Base-by-base conservation (phyloP, 2,888 invertebrate genomes). In the Lutraria lutraria region DNA sequence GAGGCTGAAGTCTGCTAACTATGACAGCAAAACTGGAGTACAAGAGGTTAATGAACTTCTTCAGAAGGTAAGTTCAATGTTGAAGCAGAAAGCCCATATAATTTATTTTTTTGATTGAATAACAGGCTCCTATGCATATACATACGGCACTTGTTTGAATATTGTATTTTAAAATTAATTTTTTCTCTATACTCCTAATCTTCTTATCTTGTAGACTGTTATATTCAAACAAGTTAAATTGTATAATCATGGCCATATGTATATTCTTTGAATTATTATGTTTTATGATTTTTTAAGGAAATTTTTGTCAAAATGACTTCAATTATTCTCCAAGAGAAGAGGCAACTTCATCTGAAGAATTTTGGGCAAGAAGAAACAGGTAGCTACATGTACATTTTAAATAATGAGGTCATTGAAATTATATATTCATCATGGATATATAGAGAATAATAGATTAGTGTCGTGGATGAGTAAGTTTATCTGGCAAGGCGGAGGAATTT, bases 301-400 rank as follows among this genome's bases (percentile, higher is more conserved):
- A 91, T 89, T 54, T 52, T 72, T 79, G 86, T 86, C 52, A 34
- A 88, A 15, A 88, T 89, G 43, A 81, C 53, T 31, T n/a, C 79
- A 13, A 83, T 80, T 31, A 76, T 88, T n/a, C 29, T 76, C 2
- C 76, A 82, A 60, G 91, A 91, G 21, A 80, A 86, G 31, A 84
- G 76, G 54, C 52, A 72, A 34, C 31, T 81, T 21, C 86, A 86
- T 60, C 63, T 86, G 31, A 88, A 89, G 54, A 89, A 89, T 60
- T 86, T 91, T 10, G 34, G 91, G 91, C 60, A 63, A 84, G 29
- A 53, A 60, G 84, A 92, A 52, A 85, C 85, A 83, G 92, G 92
- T 92, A 56, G 34, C 0, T 72, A 31, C 3, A 29, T 25, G n/a
- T n/a, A n/a, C n/a, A n/a, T n/a, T n/a, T n/a, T n/a, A n/a, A n/a